phyloP scores from a whole-genome alignment of 1,140 invertebrate genomes.

The Propsilocerus akamusi region DNA sequence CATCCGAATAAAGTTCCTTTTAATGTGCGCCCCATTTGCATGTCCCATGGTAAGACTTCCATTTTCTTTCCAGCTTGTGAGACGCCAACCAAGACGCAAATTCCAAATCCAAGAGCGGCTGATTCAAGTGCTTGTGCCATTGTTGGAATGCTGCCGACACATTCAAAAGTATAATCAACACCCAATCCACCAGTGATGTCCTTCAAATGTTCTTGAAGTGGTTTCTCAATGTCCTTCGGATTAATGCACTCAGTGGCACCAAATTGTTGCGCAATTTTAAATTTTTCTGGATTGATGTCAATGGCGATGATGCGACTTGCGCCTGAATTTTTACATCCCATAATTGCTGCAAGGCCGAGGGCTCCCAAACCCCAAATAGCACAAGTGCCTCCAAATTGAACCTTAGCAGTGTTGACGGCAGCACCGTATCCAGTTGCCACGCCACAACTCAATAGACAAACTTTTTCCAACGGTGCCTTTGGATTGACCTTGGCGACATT shows the following conservation, averaged over 20 bases:
- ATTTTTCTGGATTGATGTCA: conserved; percentile 75
- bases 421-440: conserved; percentile 85
- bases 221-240: conserved; percentile 38
- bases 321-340: conserved; percentile 79
- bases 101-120: conserved; percentile 52
- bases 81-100: conserved; percentile 45
- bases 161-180: conserved; percentile 95
- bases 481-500: conserved; percentile 68
- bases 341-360: conserved; percentile 67
- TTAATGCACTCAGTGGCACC: conserved; percentile 79
- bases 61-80: conserved; percentile 33
- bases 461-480: conserved; percentile 68
- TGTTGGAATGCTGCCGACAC: conserved; percentile 88
- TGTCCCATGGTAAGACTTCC: neutral
- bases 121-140: conserved; percentile 84
- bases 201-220: neutral
- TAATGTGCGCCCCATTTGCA: neutral
- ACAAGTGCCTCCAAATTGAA: conserved; percentile 61
- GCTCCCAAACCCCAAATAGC: conserved; percentile 91
- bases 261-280: conserved; percentile 62
- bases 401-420: conserved; percentile 73
- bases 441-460: conserved; percentile 91
- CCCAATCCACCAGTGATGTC: neutral
- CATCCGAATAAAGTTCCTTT: neutral
- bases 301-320: conserved; percentile 80